Evolutionary conservation across 1,140 invertebrate genomes (phyloP).

Genomic region (Arctopsyche grandis): DNA sequence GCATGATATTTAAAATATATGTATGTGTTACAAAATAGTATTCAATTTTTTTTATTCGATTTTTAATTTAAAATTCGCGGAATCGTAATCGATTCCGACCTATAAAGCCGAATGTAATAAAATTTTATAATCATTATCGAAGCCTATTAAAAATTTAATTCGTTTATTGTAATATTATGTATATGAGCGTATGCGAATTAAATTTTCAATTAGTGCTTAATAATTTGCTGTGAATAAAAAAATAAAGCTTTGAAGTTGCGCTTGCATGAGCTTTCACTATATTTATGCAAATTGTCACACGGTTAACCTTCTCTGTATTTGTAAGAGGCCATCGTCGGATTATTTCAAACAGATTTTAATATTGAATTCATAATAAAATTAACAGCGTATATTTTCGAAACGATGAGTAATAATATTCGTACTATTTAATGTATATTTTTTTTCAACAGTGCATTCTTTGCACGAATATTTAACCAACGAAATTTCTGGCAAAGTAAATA

Average conservation of each 20-base stretch:
- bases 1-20: too few species aligned
- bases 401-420: background rate
- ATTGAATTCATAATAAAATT: background rate
- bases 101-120: background rate
- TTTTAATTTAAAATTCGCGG: background rate
- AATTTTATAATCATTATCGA: constrained; percentile 25
- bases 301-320: constrained; percentile 16
- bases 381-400: background rate
- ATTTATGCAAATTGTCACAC: constrained; percentile 20
- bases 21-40: too few species aligned
- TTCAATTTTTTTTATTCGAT: too few species aligned
- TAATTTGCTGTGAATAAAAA: background rate
- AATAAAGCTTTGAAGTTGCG: constrained; percentile 30
- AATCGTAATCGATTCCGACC: constrained; percentile 17
- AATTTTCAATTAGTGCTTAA: constrained; percentile 1
- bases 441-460: background rate
- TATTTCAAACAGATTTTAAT: constrained; percentile 12
- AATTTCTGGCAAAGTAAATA: constrained; percentile 1
- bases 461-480: background rate
- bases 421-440: background rate
- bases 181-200: constrained; percentile 11
- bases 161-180: constrained; percentile 25
- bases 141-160: constrained; percentile 1
- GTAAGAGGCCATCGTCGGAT: background rate
- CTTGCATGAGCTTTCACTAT: constrained; percentile 26